Percentiles rank a stretch among this genome's conserved stretches.
These are phyloP conservation scores for Thripadectes ignobilis DNA, from an alignment of 2,797 vertebrate species.

Conservation along the genomic window DNA sequence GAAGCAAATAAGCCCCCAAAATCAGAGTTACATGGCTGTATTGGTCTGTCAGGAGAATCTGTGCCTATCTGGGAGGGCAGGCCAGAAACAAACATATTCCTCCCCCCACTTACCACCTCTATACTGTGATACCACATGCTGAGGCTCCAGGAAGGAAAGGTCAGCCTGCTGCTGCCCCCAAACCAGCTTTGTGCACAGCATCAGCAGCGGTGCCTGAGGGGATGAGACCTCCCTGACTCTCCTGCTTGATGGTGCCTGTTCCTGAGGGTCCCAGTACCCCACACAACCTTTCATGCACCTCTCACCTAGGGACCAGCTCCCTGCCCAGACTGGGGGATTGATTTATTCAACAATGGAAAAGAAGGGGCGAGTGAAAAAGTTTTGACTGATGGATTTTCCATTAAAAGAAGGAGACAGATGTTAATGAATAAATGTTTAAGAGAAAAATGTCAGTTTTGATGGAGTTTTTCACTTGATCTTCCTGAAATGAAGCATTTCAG, in stretches of 20 bases:
- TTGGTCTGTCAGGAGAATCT: background rate
- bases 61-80: background rate
- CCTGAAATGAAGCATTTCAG: background rate
- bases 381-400: background rate
- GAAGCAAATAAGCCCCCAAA: background rate
- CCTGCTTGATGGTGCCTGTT: background rate
- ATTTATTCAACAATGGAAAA: background rate
- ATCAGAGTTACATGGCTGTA: background rate
- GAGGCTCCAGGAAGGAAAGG: slow-evolving; percentile 41
- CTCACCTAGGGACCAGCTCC: background rate
- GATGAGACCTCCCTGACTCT: background rate
- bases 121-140: background rate
- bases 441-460: background rate
- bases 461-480: background rate
- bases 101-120: background rate
- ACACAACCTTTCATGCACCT: background rate
- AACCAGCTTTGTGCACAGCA: background rate
- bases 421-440: slow-evolving; percentile 15
- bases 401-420: background rate
- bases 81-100: background rate
- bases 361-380: background rate
- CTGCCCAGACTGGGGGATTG: background rate
- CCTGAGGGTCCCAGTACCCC: background rate
- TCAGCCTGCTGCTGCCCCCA: slow-evolving; percentile 38
- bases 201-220: background rate